phyloP scores from a whole-genome alignment of 2,888 invertebrate species.

The Dysmachus trigonus region DNA sequence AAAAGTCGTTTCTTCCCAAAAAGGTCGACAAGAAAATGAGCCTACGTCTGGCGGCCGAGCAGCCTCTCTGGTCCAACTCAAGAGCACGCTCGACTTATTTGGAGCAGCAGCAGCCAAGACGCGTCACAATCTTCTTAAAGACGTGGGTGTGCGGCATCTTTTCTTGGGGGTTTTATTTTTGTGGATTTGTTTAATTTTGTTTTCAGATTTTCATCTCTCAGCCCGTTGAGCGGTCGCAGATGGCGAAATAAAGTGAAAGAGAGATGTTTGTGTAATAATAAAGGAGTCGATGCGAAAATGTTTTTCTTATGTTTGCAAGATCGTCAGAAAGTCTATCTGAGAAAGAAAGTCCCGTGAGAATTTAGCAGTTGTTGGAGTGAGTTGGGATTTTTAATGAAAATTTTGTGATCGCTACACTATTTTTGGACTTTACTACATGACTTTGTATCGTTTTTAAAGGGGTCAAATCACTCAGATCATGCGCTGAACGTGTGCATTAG shows the following conservation, averaged over 20 bases:
- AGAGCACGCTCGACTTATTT: not conserved
- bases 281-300: not conserved
- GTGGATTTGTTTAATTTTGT: not conserved
- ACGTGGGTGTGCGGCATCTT: not conserved
- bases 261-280: not conserved
- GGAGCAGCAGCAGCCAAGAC: conserved; percentile 6
- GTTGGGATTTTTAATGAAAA: not conserved
- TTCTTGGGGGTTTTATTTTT: conserved; percentile 19
- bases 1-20: not conserved
- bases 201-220: not conserved
- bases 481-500: not conserved
- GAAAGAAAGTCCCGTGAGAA: not conserved
- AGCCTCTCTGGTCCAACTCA: not conserved
- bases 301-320: not conserved
- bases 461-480: not conserved
- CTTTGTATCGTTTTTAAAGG: not conserved
- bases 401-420: not conserved
- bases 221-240: conserved; percentile 4
- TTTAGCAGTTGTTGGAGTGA: not conserved
- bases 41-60: not conserved
- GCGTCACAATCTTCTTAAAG: not conserved
- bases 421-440: not conserved
- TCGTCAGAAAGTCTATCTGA: not conserved
- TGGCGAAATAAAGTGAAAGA: not conserved
- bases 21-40: not conserved